Conservation (phyloP, 2,113 vertebrate species). For the Capra hircus region DNA sequence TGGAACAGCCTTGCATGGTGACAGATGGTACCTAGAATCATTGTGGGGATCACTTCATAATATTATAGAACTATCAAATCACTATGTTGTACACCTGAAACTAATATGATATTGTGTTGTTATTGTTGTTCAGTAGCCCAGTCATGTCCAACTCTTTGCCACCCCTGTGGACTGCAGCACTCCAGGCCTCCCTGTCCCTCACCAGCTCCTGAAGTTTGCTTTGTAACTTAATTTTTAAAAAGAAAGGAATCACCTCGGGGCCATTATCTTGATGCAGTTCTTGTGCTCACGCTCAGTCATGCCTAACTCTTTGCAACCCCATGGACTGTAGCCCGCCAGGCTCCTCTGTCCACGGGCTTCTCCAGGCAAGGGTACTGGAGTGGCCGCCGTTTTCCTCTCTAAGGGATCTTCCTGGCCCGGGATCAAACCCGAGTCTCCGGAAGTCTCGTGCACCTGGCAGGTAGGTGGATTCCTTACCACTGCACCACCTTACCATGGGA, state of each 20-base stretch:
- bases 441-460: neutral
- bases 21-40: neutral
- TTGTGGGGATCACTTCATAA: neutral
- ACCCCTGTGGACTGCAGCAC: neutral
- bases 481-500: neutral
- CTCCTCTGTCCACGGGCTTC: neutral
- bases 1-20: neutral
- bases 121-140: neutral
- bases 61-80: neutral
- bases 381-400: rapidly evolving
- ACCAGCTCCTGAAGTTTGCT: neutral
- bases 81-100: neutral
- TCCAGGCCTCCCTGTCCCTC: neutral
- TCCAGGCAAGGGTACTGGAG: neutral
- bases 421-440: neutral
- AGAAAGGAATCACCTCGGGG: neutral
- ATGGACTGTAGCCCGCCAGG: neutral
- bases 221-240: neutral
- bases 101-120: neutral
- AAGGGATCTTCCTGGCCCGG: neutral
- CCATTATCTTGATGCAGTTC: neutral
- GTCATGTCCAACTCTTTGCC: neutral
- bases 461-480: neutral
- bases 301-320: neutral
- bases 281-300: neutral